These are phyloP conservation scores for Bombus impatiens DNA, from an alignment of 1,140 invertebrate genomes.

Conservation along the genomic window DNA sequence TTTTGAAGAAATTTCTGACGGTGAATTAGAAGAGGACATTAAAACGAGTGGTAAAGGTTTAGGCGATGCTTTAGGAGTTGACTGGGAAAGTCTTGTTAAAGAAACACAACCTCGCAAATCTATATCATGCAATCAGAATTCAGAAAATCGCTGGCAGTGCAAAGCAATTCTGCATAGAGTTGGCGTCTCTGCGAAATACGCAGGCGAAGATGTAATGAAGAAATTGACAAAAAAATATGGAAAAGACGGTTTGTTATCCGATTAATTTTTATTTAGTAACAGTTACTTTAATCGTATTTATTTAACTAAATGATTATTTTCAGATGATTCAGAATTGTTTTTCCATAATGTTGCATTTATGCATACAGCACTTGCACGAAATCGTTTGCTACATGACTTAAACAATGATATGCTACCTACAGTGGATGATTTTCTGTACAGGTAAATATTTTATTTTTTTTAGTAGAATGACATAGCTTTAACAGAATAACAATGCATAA, in stretches of 20 bases:
- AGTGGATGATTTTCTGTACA: slow-evolving; percentile 75
- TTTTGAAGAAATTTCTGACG: slow-evolving; percentile 95
- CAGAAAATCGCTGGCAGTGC: slow-evolving; percentile 89
- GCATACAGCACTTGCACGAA: slow-evolving; percentile 74
- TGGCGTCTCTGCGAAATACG: slow-evolving; percentile 88
- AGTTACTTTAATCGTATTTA: slow-evolving; percentile 7
- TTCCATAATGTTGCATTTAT: slow-evolving; percentile 76
- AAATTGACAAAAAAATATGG: slow-evolving; percentile 84
- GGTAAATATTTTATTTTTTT: slow-evolving; percentile 57
- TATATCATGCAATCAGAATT: slow-evolving; percentile 78
- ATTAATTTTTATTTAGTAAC: slow-evolving; percentile 1
- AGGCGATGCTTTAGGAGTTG: slow-evolving; percentile 94
- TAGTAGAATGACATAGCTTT: no score
- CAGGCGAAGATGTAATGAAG: slow-evolving; percentile 85
- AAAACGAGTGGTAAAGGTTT: slow-evolving; percentile 86
- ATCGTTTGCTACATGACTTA: slow-evolving; percentile 68
- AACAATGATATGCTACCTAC: slow-evolving; percentile 63
- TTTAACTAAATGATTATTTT: slow-evolving; percentile 32
- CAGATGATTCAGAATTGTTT: slow-evolving; percentile 71
- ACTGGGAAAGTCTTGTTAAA: slow-evolving; percentile 94
- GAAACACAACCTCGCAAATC: slow-evolving; percentile 85
- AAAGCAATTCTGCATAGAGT: slow-evolving; percentile 87
- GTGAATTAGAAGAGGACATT: slow-evolving; percentile 91
- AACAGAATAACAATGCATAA: slow-evolving; percentile 14
- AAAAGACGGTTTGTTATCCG: slow-evolving; percentile 73